Evolutionary conservation across 2,113 vertebrate species (phyloP).

Genomic region (Microtus ochrogaster): DNA sequence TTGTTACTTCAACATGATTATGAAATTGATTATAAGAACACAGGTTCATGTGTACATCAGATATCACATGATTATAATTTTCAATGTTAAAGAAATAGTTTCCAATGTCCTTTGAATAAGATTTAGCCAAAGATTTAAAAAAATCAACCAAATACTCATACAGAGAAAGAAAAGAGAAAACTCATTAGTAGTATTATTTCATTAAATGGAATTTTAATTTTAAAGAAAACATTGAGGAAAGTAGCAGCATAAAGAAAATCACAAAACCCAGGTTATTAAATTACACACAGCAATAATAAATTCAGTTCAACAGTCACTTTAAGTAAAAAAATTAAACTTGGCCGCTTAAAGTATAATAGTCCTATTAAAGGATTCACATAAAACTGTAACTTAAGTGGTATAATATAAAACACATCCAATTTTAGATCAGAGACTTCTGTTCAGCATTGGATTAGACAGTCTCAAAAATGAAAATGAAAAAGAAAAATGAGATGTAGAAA

Average conservation of each 20-base stretch:
- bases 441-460: not conserved
- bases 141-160: not conserved
- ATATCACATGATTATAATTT: not conserved
- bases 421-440: not conserved
- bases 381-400: not conserved
- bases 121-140: not conserved
- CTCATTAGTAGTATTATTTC: not conserved
- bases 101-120: not conserved
- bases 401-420: not conserved
- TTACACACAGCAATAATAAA: not conserved
- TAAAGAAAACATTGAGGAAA: not conserved
- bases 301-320: not conserved
- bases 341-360: not conserved
- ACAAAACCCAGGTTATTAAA: not conserved
- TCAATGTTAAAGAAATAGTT: not conserved
- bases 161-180: not conserved
- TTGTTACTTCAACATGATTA: not conserved
- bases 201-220: not conserved
- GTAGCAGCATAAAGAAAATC: constrained; percentile 20
- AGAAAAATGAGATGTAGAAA: not conserved
- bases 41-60: not conserved
- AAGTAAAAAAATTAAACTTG: not conserved
- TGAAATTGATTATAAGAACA: not conserved
- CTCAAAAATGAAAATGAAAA: not conserved
- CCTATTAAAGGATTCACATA: not conserved